Percentiles rank a stretch among this genome's conserved stretches.
phyloP scores from a whole-genome alignment of 1,140 invertebrate species.

The Platyscapa corneri region DNA sequence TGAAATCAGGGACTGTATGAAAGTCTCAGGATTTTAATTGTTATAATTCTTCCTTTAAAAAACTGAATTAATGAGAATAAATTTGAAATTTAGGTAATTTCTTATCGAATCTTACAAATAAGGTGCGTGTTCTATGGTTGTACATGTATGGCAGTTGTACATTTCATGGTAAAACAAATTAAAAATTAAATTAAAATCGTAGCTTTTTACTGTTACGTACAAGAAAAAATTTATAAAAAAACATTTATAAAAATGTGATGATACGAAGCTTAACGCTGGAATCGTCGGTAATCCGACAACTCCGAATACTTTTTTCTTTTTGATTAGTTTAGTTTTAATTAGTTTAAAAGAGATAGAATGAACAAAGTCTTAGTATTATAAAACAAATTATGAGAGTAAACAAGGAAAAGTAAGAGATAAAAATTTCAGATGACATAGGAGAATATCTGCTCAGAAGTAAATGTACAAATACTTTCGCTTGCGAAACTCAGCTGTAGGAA shows the following conservation, averaged over 20 bases:
- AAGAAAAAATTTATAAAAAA: not conserved
- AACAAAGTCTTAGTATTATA: too few species aligned
- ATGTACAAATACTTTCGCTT: not conserved
- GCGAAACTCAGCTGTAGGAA: not conserved
- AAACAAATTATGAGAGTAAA: not conserved
- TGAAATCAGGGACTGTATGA: not conserved
- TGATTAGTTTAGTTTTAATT: constrained; percentile 14
- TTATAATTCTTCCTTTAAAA: constrained; percentile 1
- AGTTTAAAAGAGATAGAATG: not conserved
- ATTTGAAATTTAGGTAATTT: not conserved
- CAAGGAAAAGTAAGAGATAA: not conserved
- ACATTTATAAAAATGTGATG: not conserved
- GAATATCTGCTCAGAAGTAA: not conserved
- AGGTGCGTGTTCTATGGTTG: not conserved
- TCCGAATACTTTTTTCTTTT: not conserved
- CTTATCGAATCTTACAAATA: not conserved
- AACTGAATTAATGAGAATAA: not conserved
- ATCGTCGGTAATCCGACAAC: not conserved
- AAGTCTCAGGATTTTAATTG: constrained; percentile 10
- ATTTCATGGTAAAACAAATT: too few species aligned
- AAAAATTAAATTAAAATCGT: not conserved
- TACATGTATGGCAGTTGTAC: too few species aligned
- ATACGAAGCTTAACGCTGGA: too few species aligned
- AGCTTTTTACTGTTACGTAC: not conserved
- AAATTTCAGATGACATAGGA: not conserved